Evolutionary conservation across 2,797 vertebrate genomes (phyloP), one percentile per base, ranked within the genome.

Genomic region (Diglossa cyanea): DNA sequence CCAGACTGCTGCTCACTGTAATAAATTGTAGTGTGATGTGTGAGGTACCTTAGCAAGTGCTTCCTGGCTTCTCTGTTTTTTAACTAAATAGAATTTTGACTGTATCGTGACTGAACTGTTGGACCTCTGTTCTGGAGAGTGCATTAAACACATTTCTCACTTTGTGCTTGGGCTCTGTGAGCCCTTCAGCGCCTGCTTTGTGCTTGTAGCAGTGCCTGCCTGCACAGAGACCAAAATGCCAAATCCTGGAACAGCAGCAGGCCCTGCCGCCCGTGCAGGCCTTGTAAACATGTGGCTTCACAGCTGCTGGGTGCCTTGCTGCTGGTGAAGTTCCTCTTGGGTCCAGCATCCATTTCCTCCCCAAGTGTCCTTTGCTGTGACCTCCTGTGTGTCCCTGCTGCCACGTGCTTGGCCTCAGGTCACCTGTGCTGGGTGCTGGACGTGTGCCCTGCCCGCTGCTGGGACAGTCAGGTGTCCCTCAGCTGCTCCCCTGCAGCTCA

Each of bases 201-300:
- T 50, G 67, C 53, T 77, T 16, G 26, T 23, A 45, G 83, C 0
- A 0, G 13, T 50, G 53, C 50, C 88, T 60, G 77, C 40, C 81
- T 57, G 75, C 80, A 13, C 2, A 39, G 78, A 68, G 39, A 74
- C 37, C 47, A 55, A 78, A 83, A n/a, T 20, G 8, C 3, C 65
- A 23, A 75, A 25, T 23, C 61, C 42, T 7, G 30, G 39, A 51
- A 14, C 42, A 62, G 57, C 72, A 86, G 16, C 81, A 71, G 37
- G 74, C 71, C 61, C 63, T 51, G 47, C 57, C 35, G 42, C 57
- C 47, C 65, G 19, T 47, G 42, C 31, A 18, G 17, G 47, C 61
- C 53, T n/a, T 68, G 75, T 54, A 28, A 75, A 92, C 86, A 16
- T 80, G 90, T 91, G 92, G 78, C 61, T 68, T 62, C 92, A 60